phyloP scores from a whole-genome alignment of 1,140 invertebrate species.

The Zophobas morio region DNA sequence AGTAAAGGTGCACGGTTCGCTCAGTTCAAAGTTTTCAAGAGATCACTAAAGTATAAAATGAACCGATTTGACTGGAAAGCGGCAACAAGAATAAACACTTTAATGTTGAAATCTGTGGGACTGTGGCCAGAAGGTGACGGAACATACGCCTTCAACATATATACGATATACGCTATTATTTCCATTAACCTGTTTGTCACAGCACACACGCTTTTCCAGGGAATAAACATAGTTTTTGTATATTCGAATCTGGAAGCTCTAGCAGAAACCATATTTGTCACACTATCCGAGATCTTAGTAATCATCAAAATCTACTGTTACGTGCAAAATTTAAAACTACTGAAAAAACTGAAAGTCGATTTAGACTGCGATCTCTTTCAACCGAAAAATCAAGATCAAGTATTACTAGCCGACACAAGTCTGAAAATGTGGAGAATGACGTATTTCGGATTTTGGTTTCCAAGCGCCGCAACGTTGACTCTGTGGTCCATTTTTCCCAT shows the following conservation, averaged over 20 bases:
- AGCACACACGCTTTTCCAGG: background rate
- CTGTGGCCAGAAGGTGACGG: background rate
- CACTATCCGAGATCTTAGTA: background rate
- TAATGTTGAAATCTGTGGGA: background rate
- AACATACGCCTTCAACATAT: background rate
- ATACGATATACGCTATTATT: background rate
- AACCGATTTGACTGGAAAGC: background rate
- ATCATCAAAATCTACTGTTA: background rate
- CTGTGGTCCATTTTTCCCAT: constrained; percentile 9
- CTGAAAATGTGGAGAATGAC: background rate
- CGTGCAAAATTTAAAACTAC: background rate
- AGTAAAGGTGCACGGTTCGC: background rate
- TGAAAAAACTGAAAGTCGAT: background rate
- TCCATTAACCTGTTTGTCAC: background rate
- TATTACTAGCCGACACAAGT: background rate
- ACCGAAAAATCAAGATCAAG: background rate
- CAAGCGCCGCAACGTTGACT: background rate
- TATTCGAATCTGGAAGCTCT: background rate
- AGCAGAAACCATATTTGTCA: background rate
- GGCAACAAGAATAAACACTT: background rate
- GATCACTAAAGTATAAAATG: background rate
- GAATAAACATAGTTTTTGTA: background rate
- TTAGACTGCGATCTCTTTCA: background rate
- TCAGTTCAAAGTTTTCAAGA: background rate
- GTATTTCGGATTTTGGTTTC: background rate